A percentile compares a stretch with the other conserved stretches of the same genome.
Evolutionary conservation across 2,113 vertebrate genomes (phyloP).

Genomic region (Austrofundulus limnaeus): DNA sequence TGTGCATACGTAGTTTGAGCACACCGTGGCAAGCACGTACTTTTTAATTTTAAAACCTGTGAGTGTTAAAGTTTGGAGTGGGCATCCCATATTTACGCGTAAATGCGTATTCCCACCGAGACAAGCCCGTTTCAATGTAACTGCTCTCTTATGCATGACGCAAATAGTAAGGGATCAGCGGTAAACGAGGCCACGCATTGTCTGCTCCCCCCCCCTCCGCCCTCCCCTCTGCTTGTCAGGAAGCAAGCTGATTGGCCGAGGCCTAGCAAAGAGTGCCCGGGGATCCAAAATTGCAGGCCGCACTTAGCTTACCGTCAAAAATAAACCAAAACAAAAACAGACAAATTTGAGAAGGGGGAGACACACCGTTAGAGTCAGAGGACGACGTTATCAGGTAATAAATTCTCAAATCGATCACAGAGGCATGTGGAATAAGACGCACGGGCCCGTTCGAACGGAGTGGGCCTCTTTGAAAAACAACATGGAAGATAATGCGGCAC

Average conservation of each 20-base stretch:
- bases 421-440: conserved; percentile 53
- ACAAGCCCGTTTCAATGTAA: conserved; percentile 47
- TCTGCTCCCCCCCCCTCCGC: conserved; percentile 73
- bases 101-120: conserved; percentile 8
- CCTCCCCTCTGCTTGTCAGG: conserved; percentile 77
- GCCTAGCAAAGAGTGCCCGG: conserved; percentile 83
- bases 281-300: conserved; percentile 86
- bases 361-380: conserved; percentile 65
- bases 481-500: conserved; percentile 75
- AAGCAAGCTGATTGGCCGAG: conserved; percentile 86
- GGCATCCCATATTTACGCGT: rapidly evolving
- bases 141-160: conserved; percentile 79
- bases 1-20: conserved; percentile 37
- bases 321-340: conserved; percentile 79
- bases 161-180: conserved; percentile 78
- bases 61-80: neutral
- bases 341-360: conserved; percentile 63
- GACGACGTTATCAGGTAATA: conserved; percentile 79
- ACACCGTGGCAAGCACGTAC: neutral
- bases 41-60: neutral
- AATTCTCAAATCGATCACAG: conserved; percentile 46
- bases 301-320: conserved; percentile 82
- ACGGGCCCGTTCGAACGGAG: conserved; percentile 77
- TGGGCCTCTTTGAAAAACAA: conserved; percentile 78
- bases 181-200: conserved; percentile 84